Evolutionary conservation across 1,140 invertebrate genomes (phyloP).

Genomic region (Vanessa atalanta): DNA sequence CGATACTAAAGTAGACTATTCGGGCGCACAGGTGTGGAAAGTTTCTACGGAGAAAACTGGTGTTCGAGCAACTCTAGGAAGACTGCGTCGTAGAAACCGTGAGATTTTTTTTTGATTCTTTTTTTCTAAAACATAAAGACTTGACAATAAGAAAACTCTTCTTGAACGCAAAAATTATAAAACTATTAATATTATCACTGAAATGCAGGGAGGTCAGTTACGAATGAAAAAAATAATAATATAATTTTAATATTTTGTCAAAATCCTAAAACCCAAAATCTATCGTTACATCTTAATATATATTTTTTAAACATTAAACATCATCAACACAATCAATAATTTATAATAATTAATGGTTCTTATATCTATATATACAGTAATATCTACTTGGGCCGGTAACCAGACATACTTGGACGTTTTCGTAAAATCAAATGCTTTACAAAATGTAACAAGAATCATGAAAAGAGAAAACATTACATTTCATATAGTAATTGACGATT

Average conservation of each 20-base stretch:
- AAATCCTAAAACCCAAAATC: too few species aligned
- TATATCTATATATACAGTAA: constrained; percentile 75
- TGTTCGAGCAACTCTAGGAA: constrained; percentile 56
- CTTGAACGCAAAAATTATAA: neutral
- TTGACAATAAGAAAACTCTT: neutral
- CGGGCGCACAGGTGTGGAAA: constrained; percentile 82
- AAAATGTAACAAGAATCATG: constrained; percentile 80
- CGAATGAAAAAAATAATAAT: too few species aligned
- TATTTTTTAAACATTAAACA: too few species aligned
- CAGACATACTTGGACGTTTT: constrained; percentile 84
- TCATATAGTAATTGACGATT: constrained; percentile 86
- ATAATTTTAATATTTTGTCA: neutral
- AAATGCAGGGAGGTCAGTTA: too few species aligned
- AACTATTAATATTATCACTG: too few species aligned
- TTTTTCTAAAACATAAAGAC: neutral
- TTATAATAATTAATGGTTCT: neutral
- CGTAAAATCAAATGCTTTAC: constrained; percentile 81
- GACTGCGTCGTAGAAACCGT: constrained; percentile 66
- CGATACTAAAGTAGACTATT: constrained; percentile 75
- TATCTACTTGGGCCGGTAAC: constrained; percentile 86
- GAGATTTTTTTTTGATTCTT: constrained; percentile 26
- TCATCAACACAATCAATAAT: too few species aligned
- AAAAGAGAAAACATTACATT: constrained; percentile 82
- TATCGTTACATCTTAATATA: too few species aligned
- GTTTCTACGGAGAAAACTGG: constrained; percentile 71